Percentiles rank a stretch among this genome's conserved stretches.
phyloP scores from a whole-genome alignment of 2,113 vertebrate genomes.

The Cromileptes altivelis region DNA sequence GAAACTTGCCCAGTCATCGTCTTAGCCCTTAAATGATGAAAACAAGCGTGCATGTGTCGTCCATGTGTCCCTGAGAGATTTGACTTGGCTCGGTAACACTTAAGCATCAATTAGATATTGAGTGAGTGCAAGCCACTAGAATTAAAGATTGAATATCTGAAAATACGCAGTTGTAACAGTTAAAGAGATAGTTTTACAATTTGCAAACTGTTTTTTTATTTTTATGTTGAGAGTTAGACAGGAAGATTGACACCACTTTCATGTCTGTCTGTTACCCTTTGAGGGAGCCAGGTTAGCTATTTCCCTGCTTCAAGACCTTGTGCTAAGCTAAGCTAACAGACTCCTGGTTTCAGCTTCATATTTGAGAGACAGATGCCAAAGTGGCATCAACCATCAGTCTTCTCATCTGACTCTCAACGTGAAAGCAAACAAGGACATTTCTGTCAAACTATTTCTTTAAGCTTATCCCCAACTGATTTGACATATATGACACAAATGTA shows the following conservation, averaged over 20 bases:
- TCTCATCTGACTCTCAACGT: too few species aligned
- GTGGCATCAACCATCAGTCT: too few species aligned
- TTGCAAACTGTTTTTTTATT: background rate
- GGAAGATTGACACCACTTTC: too few species aligned
- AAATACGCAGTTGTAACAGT: background rate
- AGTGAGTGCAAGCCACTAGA: background rate
- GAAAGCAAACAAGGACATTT: background rate
- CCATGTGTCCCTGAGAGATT: background rate
- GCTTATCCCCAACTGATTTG: too few species aligned
- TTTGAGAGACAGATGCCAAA: too few species aligned
- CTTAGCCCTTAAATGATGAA: constrained; percentile 51
- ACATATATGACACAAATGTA: too few species aligned
- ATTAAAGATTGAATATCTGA: background rate
- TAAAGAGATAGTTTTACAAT: background rate
- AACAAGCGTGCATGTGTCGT: constrained; percentile 27
- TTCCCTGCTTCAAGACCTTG: too few species aligned
- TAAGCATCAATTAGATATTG: background rate
- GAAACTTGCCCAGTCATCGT: constrained; percentile 50
- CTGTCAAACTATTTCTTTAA: background rate
- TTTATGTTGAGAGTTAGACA: too few species aligned
- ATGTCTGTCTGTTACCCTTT: too few species aligned
- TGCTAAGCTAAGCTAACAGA: too few species aligned
- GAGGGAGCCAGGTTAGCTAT: too few species aligned
- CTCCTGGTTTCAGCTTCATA: too few species aligned
- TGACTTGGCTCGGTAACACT: background rate